These are phyloP conservation scores for Agriopis marginaria DNA, from an alignment of 2,888 invertebrate genomes.

Conservation along the genomic window DNA sequence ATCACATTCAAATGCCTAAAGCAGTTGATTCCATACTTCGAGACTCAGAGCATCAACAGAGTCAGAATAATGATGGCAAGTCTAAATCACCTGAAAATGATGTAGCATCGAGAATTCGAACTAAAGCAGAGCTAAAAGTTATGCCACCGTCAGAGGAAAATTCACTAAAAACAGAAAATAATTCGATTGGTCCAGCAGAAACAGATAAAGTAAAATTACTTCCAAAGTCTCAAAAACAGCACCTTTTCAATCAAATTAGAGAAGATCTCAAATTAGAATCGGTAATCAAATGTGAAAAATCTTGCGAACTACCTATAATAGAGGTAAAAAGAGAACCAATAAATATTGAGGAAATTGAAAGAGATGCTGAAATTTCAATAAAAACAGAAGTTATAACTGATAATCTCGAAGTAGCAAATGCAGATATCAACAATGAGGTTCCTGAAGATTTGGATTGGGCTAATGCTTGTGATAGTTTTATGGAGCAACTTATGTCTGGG, in stretches of 20 bases:
- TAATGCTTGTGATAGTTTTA: conserved; percentile 91
- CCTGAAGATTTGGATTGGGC: conserved; percentile 86
- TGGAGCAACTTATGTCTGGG: conserved; percentile 90
- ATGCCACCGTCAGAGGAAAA: conserved; percentile 78
- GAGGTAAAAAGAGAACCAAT: conserved; percentile 90
- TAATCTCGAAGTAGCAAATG: conserved; percentile 52
- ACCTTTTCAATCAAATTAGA: conserved; percentile 80
- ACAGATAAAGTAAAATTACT: conserved; percentile 64
- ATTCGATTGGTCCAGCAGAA: conserved; percentile 51
- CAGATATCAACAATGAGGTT: conserved; percentile 40
- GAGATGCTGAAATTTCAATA: conserved; percentile 81
- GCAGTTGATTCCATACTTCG: conserved; percentile 89
- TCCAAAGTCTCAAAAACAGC: conserved; percentile 77
- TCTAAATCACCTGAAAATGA: conserved; percentile 79
- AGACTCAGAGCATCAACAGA: conserved; percentile 75
- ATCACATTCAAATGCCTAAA: conserved; percentile 89
- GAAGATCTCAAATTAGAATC: conserved; percentile 79
- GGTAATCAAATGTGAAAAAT: conserved; percentile 88
- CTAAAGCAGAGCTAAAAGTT: conserved; percentile 94
- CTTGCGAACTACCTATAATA: conserved; percentile 77
- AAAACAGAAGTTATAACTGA: conserved; percentile 70
- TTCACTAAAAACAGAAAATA: conserved; percentile 58
- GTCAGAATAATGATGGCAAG: conserved; percentile 65
- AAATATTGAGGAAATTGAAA: conserved; percentile 88
- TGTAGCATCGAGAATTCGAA: conserved; percentile 91